Evolutionary conservation across 1,140 invertebrate species (phyloP), one percentile per base, ranked within the genome.

Genomic region (Scaptomyza pallida): DNA sequence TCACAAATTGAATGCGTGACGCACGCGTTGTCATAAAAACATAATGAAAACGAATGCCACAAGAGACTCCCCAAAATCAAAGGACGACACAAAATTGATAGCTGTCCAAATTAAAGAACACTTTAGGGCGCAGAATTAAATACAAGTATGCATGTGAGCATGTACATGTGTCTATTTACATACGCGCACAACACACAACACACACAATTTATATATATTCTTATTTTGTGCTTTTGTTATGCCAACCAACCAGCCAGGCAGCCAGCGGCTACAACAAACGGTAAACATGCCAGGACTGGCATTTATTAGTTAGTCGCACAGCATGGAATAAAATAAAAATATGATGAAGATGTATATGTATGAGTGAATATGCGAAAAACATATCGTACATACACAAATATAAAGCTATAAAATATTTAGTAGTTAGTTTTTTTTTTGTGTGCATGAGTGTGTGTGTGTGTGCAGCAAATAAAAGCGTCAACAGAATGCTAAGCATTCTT

Each of bases 371-470:
- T 37, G 8, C 9, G 2, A 12, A 35, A 35, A 17, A 48, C 15
- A 33, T 48, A 37, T 21, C n/a, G n/a, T n/a, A n/a, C n/a, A n/a
- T n/a, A n/a, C n/a, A n/a, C n/a, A 51, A 61, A 47, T 40, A 70
- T 33, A 63, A 52, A 68, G 73, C 77, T 55, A 86, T 85, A 86
- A 85, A 85, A 81, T 81, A 85, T 86, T 81, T 81, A 77, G 82
- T 86, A 75, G 77, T 88, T 71, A 81, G 73, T 74, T 64, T 43
- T 43, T 68, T 52, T 78, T 40, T 75, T 33, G 30, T 35, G 35
- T 0, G 44, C 17, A 48, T 45, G 33, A 5, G 23, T 54, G 6
- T 5, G 50, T 21, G 41, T 26, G 26, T 57, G 44, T 54, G 40
- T 23, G 52, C 55, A 16, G 16, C 54, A 62, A 65, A 74, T 65